Base-by-base conservation (phyloP, 2,113 vertebrate genomes). In the Dasypus novemcinctus region DNA sequence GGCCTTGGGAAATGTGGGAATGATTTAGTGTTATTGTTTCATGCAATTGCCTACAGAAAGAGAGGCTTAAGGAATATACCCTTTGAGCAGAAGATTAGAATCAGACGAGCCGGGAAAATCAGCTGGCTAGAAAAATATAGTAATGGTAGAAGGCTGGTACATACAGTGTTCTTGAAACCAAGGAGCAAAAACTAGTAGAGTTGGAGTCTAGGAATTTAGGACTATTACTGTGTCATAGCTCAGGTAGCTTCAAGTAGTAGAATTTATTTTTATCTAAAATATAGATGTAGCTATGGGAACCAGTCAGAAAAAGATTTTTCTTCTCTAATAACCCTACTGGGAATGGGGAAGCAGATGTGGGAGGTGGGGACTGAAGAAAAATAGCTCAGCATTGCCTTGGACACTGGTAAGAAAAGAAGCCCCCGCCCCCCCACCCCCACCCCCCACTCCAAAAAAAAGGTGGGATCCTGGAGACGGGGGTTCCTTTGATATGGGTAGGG, bases 221-320 rank as follows among this genome's bases (percentile, higher is more conserved):
- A n/a, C 14, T 80, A 21, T 87, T 54, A 33, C 33, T 94, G 9
- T 84, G n/a, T 87, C 7, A 79, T 76, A 46, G 90, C 21, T 83
- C 61, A n/a, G 36, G 29, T 91, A 64, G 52, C 38, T 95, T 89
- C 63, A 91, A 69, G 69, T 61, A 82, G 68, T 89, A 79, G 64
- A 87, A 87, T 36, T 92, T 90, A 61, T 8, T 92, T 87, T 76
- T 84, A 93, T 54, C 72, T 92, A 82, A 96, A 94, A 90, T 36
- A 68, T 17, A 25, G 33, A 84, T 79, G 21, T 72, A 54, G 41
- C 46, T 25, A 5, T 79, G 43, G 79, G 27, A 95, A 83, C 63
- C 72, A 78, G 49, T 78, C 43, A 87, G 57, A 78, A 90, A 92
- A 88, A 79, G 18, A 17, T 75, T 93, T 87, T 93, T 95, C 54